Evolutionary conservation across 2,113 vertebrate species (phyloP).

Genomic region (Rhineura floridana): DNA sequence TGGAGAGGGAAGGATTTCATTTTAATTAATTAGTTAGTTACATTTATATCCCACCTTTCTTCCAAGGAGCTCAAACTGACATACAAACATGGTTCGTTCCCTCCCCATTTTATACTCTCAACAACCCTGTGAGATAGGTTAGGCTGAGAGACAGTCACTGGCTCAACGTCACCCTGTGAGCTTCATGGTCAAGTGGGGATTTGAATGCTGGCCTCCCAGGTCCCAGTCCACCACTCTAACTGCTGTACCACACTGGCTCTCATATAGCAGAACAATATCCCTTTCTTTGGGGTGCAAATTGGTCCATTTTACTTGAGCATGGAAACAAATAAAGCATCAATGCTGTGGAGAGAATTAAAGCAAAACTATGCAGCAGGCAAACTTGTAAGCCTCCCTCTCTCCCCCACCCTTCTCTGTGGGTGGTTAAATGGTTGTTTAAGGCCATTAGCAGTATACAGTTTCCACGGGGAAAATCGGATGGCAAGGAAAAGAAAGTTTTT

Average conservation of each 20-base stretch:
- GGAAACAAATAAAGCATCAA: conserved; percentile 60
- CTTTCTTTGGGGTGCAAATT: conserved; percentile 57
- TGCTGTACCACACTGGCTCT: too few relatives aligned
- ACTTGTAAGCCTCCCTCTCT: conserved; percentile 64
- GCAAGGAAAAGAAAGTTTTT: conserved; percentile 5
- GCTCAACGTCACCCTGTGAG: too few relatives aligned
- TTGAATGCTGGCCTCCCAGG: too few relatives aligned
- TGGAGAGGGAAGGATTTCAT: conserved; percentile 25
- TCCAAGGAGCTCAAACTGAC: too few relatives aligned
- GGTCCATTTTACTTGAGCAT: conserved; percentile 59
- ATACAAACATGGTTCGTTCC: too few relatives aligned
- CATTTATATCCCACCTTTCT: too few relatives aligned
- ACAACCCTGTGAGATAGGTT: too few relatives aligned
- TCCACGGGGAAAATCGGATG: conserved; percentile 17
- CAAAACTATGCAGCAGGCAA: conserved; percentile 41
- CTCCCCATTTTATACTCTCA: too few relatives aligned
- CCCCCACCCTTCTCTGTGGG: conserved; percentile 61
- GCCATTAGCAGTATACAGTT: conserved; percentile 40
- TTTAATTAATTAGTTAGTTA: too few relatives aligned
- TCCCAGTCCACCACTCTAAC: too few relatives aligned
- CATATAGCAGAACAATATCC: conserved; percentile 49
- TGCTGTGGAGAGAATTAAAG: conserved; percentile 39
- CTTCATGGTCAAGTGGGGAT: too few relatives aligned
- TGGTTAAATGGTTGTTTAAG: conserved; percentile 69
- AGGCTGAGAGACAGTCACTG: too few relatives aligned